Evolutionary conservation across 1,140 invertebrate species (phyloP), one percentile per base, ranked within the genome.

Genomic region (Drosophila repleta): DNA sequence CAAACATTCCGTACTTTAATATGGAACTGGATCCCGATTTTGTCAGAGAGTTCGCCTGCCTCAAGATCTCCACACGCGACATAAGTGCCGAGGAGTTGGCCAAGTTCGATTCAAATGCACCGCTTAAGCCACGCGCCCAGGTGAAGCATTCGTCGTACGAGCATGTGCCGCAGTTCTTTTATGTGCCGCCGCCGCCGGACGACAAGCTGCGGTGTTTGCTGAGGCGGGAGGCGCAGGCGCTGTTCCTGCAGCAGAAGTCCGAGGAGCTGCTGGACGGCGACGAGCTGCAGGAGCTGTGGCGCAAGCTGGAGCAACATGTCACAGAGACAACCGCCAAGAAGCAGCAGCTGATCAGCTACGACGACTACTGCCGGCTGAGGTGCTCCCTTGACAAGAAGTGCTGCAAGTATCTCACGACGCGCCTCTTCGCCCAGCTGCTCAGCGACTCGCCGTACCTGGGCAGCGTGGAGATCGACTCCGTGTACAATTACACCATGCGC

Each of bases 401-500:
- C 74, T 93, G 92, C 71, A 94, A 95, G 11, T 98, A 97, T 90
- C 96, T 99, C 62, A 97, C 95, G 29, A 94, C 97, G 1, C 95
- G 94, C 64, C 95, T 97, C 13, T 99, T 98, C 92, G 95, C 96
- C 1, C 96, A 97, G 81, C 92, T 99, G 1, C 95, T 97, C 90
- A 95, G 96, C 58, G 95, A 94, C 26, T 97, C 98, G 90, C 94
- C 95, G 0, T 95, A 96, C 91, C 70, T 92, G 0, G 97, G 10
- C 92, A 96, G 70, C 64, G 95, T 98, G 4, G 95, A 95, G 39
- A 96, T 96, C 3, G 94, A 95, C 90, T 96, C 96, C 7, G 93
- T 99, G 45, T 99, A 98, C 90, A 98, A 98, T 83, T 99, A 99
- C 92, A 95, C 98, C 0, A 98, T 99, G 97, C 93, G 97, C 17